Base-by-base conservation (phyloP, 2,888 invertebrate species). In the Tetropium fuscum region DNA sequence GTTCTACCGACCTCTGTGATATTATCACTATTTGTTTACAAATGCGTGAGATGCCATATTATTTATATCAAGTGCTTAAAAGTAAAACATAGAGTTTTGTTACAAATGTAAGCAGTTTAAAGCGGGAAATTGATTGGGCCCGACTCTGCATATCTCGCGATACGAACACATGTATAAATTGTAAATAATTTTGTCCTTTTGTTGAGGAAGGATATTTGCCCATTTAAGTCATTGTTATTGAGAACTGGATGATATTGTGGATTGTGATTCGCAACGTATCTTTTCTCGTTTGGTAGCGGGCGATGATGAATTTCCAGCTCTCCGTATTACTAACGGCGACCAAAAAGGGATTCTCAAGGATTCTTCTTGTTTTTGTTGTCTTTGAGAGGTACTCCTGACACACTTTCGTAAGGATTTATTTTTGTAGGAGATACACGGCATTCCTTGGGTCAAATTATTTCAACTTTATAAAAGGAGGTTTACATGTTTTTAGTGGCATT, bases 221-320 rank as follows among this genome's bases (percentile, higher is more conserved):
- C 71, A 66, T 69, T 70, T 66, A 68, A 68, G 71, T 60, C 58
- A 56, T 62, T 67, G 71, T 66, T 71, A 68, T 70, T 71, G 69
- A 71, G 60, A 68, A 65, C 60, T 55, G 63, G 60, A 58, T 55
- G 60, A 63, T 63, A 63, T 60, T 34, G 34, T 34, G 34, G 13
- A 34, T 34, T 10, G 34, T 34, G 34, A 34, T 59, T 56, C 53
- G 30, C 44, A 66, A 56, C 40, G 54, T 66, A 59, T 65, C 65
- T 66, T 66, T 66, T 69, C 62, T 63, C 63, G 60, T 65, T 60
- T 55, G 49, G 57, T 53, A 53, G 48, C 49, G 54, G 8, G 10
- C 19, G 64, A 64, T 69, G 64, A 64, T 61, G 56, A 60, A 63
- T 62, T 59, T 54, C 44, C 51, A 51, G 47, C 54, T 48, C 58